Conservation (phyloP, 1,140 invertebrate genomes). For the Maniola jurtina region DNA sequence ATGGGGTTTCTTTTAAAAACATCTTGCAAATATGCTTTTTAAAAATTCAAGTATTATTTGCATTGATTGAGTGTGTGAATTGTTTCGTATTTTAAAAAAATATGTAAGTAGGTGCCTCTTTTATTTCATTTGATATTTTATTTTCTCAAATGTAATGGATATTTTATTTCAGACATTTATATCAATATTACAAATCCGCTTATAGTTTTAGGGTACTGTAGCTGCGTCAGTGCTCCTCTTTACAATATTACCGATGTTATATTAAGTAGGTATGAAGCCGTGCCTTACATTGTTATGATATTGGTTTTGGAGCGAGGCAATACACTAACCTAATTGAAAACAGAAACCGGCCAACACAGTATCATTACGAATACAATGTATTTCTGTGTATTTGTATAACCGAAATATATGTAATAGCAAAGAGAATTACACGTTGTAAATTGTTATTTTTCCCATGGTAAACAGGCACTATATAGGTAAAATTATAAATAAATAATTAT, state of each 20-base stretch:
- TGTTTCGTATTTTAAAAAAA: too few species aligned
- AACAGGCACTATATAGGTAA: too few species aligned
- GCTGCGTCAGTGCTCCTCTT: not conserved
- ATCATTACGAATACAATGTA: slow-evolving; percentile 7
- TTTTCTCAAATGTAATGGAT: not conserved
- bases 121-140: not conserved
- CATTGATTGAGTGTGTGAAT: too few species aligned
- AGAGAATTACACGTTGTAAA: slow-evolving; percentile 1
- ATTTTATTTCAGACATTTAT: not conserved
- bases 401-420: not conserved
- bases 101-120: too few species aligned
- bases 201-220: not conserved
- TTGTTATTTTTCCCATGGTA: not conserved
- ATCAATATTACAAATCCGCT: too few species aligned
- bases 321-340: slow-evolving; percentile 13
- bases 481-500: too few species aligned
- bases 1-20: too few species aligned
- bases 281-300: not conserved
- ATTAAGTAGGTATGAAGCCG: not conserved
- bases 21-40: too few species aligned
- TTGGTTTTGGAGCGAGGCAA: slow-evolving; percentile 8
- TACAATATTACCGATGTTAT: slow-evolving; percentile 1
- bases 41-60: too few species aligned
- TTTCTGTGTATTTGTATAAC: slow-evolving; percentile 6
- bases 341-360: slow-evolving; percentile 4